These are phyloP conservation scores for Parthenolecanium corni DNA, from an alignment of 2,888 invertebrate genomes.

Conservation along the genomic window DNA sequence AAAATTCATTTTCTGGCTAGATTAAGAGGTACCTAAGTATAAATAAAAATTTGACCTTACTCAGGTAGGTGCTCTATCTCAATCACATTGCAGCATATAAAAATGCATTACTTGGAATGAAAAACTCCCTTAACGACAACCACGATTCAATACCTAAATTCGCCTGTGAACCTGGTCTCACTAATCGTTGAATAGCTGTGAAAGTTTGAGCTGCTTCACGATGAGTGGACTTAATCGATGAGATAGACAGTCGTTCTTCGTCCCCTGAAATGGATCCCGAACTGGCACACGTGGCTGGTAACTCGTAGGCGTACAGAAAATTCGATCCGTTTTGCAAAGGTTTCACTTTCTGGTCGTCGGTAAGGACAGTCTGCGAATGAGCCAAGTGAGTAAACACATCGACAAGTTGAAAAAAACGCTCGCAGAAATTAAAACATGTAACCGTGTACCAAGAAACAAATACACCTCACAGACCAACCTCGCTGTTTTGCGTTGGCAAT, in stretches of 20 bases:
- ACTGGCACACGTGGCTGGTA: constrained; percentile 41
- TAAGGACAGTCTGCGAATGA: constrained; percentile 39
- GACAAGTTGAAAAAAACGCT: neutral
- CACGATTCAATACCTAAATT: constrained; percentile 25
- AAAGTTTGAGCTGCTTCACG: constrained; percentile 38
- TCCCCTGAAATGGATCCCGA: constrained; percentile 34
- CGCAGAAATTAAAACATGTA: neutral
- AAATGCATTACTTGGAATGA: no score
- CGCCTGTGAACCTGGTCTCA: constrained; percentile 31
- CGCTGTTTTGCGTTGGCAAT: no score
- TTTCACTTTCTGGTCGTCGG: constrained; percentile 40
- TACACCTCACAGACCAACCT: no score
- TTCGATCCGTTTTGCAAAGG: constrained; percentile 32
- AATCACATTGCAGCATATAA: no score
- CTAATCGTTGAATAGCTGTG: constrained; percentile 38
- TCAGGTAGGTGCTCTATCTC: no score
- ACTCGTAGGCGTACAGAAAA: constrained; percentile 54
- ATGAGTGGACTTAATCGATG: constrained; percentile 33
- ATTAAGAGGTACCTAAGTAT: no score
- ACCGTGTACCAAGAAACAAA: no score
- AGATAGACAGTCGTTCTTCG: constrained; percentile 35
- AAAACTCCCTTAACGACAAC: no score
- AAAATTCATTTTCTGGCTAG: no score
- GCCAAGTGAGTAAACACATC: neutral
- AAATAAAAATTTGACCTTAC: no score